phyloP scores from a whole-genome alignment of 2,113 vertebrate species.

The Penelope pileata region DNA sequence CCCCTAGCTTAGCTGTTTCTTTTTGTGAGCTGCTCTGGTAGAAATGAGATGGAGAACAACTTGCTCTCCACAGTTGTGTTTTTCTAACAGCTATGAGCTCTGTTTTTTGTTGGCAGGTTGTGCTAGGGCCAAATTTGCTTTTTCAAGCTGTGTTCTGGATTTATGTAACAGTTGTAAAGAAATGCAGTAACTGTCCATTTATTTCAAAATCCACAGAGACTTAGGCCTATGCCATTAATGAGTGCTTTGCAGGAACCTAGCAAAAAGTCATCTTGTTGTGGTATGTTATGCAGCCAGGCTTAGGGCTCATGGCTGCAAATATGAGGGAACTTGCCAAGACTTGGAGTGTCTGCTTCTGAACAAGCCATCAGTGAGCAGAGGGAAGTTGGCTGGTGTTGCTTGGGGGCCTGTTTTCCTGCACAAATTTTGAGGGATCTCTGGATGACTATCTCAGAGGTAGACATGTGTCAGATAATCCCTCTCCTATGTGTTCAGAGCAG shows the following conservation, averaged over 20 bases:
- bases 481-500: neutral
- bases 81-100: neutral
- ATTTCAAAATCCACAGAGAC: neutral
- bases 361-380: neutral
- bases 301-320: neutral
- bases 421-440: neutral
- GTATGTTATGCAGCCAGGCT: neutral
- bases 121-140: neutral
- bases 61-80: neutral
- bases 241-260: neutral
- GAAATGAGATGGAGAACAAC: neutral
- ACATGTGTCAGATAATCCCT: neutral
- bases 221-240: neutral
- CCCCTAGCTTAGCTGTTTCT: neutral
- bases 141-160: neutral
- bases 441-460: rapidly evolving
- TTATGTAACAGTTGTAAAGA: neutral
- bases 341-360: neutral
- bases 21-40: neutral
- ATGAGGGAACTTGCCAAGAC: neutral
- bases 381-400: neutral
- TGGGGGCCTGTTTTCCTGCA: neutral
- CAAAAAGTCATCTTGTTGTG: neutral
- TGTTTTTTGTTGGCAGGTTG: neutral
- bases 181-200: neutral